Evolutionary conservation across 2,797 vertebrate species (phyloP).

Genomic region (Pangasius mekongensis): DNA sequence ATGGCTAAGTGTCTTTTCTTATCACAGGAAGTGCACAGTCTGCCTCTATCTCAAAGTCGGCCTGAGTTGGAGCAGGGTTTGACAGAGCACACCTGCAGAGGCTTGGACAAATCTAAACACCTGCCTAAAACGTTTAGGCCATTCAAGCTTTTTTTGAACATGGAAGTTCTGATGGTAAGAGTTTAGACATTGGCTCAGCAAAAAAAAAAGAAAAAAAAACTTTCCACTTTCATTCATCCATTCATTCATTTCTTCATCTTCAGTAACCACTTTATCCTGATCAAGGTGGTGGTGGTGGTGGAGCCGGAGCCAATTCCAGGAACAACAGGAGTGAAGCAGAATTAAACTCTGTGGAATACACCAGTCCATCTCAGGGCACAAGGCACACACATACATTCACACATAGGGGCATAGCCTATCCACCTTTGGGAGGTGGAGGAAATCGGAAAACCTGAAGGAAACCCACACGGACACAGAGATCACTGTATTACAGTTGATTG

Average conservation of each 20-base stretch:
- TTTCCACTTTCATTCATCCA: background rate
- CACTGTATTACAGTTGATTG: background rate
- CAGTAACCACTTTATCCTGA: background rate
- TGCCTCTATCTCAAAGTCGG: constrained; percentile 38
- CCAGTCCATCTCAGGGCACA: background rate
- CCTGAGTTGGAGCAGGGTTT: constrained; percentile 47
- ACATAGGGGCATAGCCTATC: background rate
- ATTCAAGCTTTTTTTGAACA: constrained; percentile 29
- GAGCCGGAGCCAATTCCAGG: background rate
- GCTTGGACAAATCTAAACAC: constrained; percentile 58
- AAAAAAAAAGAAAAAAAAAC: background rate
- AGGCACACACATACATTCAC: background rate
- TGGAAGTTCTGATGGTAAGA: constrained; percentile 51
- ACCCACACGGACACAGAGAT: background rate
- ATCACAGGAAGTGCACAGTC: constrained; percentile 48
- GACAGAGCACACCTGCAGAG: constrained; percentile 58
- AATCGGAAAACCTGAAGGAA: background rate
- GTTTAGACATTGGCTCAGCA: background rate
- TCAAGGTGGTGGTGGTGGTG: background rate
- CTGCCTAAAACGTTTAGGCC: constrained; percentile 48
- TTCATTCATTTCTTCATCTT: background rate
- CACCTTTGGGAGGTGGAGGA: background rate
- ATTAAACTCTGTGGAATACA: background rate
- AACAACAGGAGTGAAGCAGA: background rate
- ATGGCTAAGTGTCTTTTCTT: constrained; percentile 22